Evolutionary conservation across 2,113 vertebrate species (phyloP).

Genomic region (Heliornis fulica): DNA sequence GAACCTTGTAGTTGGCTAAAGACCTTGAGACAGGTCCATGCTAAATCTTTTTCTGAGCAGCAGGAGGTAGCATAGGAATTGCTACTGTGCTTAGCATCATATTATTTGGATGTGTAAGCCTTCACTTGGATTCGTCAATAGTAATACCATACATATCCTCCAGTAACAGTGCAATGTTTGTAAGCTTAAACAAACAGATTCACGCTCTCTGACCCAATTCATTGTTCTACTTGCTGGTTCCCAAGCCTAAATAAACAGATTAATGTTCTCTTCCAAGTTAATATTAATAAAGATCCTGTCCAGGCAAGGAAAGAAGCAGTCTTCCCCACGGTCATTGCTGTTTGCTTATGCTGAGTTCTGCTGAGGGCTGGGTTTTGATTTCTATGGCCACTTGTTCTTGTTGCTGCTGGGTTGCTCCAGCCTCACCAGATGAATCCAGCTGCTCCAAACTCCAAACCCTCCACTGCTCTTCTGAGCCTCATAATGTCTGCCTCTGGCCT

Average conservation of each 20-base stretch:
- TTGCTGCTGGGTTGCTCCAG: not conserved
- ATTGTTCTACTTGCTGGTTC: not conserved
- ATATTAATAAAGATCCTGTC: not conserved
- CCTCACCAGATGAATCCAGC: not conserved
- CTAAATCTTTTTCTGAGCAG: not conserved
- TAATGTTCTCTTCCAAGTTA: not conserved
- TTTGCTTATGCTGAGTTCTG: not conserved
- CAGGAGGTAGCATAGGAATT: not conserved
- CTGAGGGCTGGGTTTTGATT: not conserved
- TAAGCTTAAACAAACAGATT: not conserved
- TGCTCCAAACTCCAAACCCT: not conserved
- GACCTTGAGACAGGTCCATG: not conserved
- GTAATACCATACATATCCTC: not conserved
- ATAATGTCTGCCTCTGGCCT: not conserved
- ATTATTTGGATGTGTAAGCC: not conserved
- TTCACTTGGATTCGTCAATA: not conserved
- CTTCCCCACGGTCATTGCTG: rapidly evolving
- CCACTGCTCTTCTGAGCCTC: not conserved
- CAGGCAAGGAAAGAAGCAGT: not conserved
- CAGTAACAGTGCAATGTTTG: not conserved
- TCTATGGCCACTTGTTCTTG: not conserved
- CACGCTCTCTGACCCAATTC: not conserved
- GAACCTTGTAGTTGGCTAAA: not conserved
- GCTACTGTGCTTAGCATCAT: not conserved
- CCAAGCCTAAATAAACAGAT: not conserved